Conservation (phyloP, 2,797 vertebrate genomes). For the Rhabdomys pumilio region DNA sequence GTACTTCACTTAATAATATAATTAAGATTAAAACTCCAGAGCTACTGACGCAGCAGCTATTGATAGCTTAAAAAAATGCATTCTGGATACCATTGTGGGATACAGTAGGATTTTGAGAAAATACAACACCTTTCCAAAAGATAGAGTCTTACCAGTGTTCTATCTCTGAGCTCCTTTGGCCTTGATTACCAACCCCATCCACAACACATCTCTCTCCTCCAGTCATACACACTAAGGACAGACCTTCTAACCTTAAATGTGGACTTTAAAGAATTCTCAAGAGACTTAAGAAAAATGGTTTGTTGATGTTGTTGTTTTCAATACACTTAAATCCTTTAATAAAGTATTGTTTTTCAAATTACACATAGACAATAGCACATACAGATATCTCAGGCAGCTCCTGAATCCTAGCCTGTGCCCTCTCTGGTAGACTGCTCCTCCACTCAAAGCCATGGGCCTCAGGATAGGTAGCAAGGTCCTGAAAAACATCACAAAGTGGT, state of each 20-base stretch:
- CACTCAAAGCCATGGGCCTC: not conserved
- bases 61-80: constrained; percentile 38
- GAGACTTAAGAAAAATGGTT: not conserved
- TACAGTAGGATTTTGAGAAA: constrained; percentile 28
- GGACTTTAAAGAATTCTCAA: not conserved
- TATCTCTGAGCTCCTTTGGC: not conserved
- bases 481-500: not conserved
- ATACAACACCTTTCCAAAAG: not conserved
- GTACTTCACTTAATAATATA: constrained; percentile 89
- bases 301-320: not conserved
- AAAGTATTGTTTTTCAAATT: constrained; percentile 50
- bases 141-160: not conserved
- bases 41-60: constrained; percentile 76
- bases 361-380: not conserved
- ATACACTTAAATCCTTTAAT: not conserved
- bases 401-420: not conserved
- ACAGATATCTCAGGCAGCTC: not conserved
- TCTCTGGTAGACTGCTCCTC: not conserved
- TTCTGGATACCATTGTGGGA: constrained; percentile 53
- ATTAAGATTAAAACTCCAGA: constrained; percentile 90
- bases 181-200: rapidly evolving
- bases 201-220: not conserved
- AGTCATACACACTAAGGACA: not conserved
- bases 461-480: constrained; percentile 62
- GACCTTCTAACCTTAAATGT: not conserved